These are phyloP conservation scores for Colossoma macropomum DNA, from an alignment of 2,113 vertebrate genomes.

Conservation along the genomic window DNA sequence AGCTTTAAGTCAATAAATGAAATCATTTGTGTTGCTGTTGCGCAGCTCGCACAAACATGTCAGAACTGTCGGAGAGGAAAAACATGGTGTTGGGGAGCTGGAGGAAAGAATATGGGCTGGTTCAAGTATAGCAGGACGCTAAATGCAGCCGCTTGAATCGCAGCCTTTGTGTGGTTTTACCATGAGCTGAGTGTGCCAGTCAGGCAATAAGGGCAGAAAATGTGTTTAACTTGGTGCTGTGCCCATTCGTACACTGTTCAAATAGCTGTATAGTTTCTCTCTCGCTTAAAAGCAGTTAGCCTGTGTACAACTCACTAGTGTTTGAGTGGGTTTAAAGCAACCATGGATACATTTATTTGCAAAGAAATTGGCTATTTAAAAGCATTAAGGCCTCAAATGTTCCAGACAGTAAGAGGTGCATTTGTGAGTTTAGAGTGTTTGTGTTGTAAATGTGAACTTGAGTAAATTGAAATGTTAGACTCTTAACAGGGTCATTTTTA, in stretches of 20 bases:
- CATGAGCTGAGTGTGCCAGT: conserved; percentile 64
- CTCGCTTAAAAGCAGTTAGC: conserved; percentile 44
- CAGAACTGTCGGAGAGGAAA: conserved; percentile 38
- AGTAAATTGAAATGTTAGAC: no score
- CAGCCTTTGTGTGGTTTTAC: conserved; percentile 74
- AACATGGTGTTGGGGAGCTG: conserved; percentile 45
- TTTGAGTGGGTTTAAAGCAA: not conserved
- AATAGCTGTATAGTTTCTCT: conserved; percentile 56
- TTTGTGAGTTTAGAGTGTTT: no score
- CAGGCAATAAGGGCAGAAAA: conserved; percentile 61
- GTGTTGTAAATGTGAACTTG: no score
- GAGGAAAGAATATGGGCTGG: conserved; percentile 60
- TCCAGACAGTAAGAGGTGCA: no score
- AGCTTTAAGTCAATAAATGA: conserved; percentile 58
- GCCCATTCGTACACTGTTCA: conserved; percentile 65
- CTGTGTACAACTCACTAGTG: not conserved
- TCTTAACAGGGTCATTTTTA: no score
- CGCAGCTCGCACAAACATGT: conserved; percentile 56
- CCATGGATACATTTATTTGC: conserved; percentile 53
- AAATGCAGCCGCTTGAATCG: conserved; percentile 71
- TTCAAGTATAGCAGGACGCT: conserved; percentile 59
- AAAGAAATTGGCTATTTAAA: conserved; percentile 3
- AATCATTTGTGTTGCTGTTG: conserved; percentile 59
- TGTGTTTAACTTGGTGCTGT: conserved; percentile 73
- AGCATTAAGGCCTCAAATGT: no score